Evolutionary conservation across 2,797 vertebrate genomes (phyloP).

Genomic region (Platalea minor): DNA sequence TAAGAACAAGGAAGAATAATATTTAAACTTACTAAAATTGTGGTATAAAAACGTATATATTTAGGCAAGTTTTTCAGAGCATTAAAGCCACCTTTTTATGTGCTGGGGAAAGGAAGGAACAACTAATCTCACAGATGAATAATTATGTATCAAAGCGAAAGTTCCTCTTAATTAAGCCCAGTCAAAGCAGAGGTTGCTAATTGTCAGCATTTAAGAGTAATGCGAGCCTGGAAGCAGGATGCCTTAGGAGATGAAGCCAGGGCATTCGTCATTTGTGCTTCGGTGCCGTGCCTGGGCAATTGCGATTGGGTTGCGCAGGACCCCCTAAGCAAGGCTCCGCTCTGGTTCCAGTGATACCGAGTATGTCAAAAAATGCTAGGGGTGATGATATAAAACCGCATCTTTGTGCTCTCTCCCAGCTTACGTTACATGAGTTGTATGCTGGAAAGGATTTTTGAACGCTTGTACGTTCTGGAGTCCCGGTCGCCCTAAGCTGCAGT

Average conservation of each 20-base stretch:
- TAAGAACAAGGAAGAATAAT: background rate
- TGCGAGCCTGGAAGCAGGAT: background rate
- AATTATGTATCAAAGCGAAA: slow-evolving; percentile 11
- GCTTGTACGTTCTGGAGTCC: background rate
- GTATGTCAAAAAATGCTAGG: background rate
- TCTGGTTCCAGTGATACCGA: background rate
- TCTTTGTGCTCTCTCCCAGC: background rate
- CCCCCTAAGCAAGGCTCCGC: background rate
- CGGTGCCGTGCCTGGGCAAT: slow-evolving; percentile 25
- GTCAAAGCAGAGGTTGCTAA: slow-evolving; percentile 14
- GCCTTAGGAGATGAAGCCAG: background rate
- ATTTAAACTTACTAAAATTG: background rate
- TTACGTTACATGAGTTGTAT: background rate
- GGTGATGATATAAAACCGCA: background rate
- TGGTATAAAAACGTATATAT: background rate
- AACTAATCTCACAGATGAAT: background rate
- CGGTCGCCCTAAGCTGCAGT: background rate
- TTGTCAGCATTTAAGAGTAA: slow-evolving; percentile 3
- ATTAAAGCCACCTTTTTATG: background rate
- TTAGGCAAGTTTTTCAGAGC: background rate
- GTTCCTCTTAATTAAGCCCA: slow-evolving; percentile 23
- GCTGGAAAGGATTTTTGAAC: background rate
- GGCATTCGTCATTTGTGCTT: background rate
- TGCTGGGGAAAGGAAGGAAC: background rate
- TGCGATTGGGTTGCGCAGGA: background rate